These are phyloP conservation scores for Amblyopsis rosae DNA, from an alignment of 2,113 vertebrate species.

Conservation along the genomic window DNA sequence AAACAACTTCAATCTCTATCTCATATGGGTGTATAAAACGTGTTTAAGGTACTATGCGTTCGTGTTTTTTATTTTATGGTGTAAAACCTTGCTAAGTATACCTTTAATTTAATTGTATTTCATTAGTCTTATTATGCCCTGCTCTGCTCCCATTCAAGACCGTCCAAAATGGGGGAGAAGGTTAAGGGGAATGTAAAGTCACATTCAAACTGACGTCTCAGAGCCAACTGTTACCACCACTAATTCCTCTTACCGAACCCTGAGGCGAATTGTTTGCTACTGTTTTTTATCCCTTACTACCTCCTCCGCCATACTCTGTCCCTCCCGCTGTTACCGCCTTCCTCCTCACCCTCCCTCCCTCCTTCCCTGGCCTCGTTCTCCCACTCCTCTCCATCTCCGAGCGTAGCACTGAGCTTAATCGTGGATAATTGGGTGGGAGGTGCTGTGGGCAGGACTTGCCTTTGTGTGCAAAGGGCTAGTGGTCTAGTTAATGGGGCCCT, in stretches of 20 bases:
- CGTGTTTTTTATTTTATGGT: no score
- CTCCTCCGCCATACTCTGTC: conserved; percentile 12
- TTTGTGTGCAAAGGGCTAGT: conserved; percentile 99
- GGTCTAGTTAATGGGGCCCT: conserved; percentile 99
- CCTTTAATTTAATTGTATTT: no score
- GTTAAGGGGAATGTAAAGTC: no score
- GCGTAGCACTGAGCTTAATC: conserved; percentile 99
- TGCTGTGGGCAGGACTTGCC: conserved; percentile 92
- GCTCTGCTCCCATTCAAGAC: no score
- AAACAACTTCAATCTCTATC: no score
- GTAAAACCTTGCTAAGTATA: no score
- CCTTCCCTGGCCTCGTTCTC: conserved; percentile 50
- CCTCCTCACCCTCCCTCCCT: conserved; percentile 40
- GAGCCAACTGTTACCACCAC: neutral
- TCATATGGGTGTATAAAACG: no score
- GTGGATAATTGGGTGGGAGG: conserved; percentile 99
- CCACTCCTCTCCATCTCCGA: conserved; percentile 97
- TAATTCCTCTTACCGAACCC: no score
- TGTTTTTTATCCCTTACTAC: conserved; percentile 10
- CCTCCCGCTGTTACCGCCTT: conserved; percentile 30
- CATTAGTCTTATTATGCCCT: no score
- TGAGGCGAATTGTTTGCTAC: neutral
- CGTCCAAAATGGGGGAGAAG: no score
- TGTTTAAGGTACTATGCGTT: no score
- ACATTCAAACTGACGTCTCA: no score